Percentiles rank a stretch among this genome's conserved stretches.
These are phyloP conservation scores for Hypotaenidia okinawae DNA, from an alignment of 2,797 vertebrate genomes.

Conservation along the genomic window DNA sequence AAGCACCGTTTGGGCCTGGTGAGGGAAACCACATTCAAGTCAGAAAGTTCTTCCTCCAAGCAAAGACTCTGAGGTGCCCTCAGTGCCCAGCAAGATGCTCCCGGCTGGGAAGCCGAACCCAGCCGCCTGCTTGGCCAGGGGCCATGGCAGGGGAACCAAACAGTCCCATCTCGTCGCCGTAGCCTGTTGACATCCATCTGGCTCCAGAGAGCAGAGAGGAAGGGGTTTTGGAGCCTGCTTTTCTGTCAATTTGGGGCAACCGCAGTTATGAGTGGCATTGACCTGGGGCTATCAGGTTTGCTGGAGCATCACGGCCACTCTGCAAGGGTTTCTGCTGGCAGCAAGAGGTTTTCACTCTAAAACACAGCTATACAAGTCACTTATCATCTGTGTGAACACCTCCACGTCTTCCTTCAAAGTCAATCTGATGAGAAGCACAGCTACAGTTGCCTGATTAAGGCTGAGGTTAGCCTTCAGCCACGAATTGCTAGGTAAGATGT, in stretches of 20 bases:
- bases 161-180: accelerated
- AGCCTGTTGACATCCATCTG: conserved; percentile 18
- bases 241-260: accelerated
- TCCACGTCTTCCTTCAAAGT: not conserved
- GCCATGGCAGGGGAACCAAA: accelerated
- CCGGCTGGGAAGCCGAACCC: accelerated
- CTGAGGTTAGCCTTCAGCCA: not conserved
- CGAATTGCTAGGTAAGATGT: not conserved
- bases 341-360: not conserved
- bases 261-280: accelerated
- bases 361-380: accelerated
- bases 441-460: not conserved
- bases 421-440: not conserved
- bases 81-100: accelerated
- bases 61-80: accelerated
- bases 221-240: not conserved
- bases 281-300: accelerated
- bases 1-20: not conserved
- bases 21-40: not conserved
- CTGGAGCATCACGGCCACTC: accelerated
- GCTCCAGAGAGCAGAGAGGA: not conserved
- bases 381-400: not conserved
- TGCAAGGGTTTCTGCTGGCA: not conserved
- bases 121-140: not conserved
- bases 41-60: not conserved